Evolutionary conservation across 2,888 invertebrate species (phyloP).

Genomic region (Sphaerophoria rueppellii): DNA sequence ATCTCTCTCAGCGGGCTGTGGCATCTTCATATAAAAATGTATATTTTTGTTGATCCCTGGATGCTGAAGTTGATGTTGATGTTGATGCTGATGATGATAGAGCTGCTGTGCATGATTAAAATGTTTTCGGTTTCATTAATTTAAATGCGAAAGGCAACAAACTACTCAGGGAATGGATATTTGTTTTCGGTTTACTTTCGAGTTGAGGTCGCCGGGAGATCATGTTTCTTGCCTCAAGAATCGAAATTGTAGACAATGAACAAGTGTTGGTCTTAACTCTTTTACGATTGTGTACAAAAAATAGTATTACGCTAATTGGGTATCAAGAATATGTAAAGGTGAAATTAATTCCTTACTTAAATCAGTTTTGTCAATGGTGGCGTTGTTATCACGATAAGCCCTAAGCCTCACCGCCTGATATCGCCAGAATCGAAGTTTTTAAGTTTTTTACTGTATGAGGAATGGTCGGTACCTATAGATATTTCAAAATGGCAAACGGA

Average conservation of each 20-base stretch:
- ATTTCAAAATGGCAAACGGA: too few relatives aligned
- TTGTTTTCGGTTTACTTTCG: conserved; percentile 35
- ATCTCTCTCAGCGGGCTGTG: conserved; percentile 39
- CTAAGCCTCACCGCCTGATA: too few relatives aligned
- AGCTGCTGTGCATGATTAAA: conserved; percentile 75
- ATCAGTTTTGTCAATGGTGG: too few relatives aligned
- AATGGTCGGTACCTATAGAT: too few relatives aligned
- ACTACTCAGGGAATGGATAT: conserved; percentile 32
- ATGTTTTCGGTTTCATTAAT: conserved; percentile 76
- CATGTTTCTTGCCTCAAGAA: conserved; percentile 22
- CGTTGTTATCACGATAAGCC: too few relatives aligned
- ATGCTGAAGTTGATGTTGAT: conserved; percentile 47
- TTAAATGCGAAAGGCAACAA: conserved; percentile 75
- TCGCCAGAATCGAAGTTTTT: too few relatives aligned
- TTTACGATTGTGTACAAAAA: too few relatives aligned
- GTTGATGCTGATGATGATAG: conserved; percentile 69
- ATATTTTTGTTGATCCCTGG: conserved; percentile 25
- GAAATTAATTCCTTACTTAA: too few relatives aligned
- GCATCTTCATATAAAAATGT: conserved; percentile 67
- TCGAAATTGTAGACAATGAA: not conserved
- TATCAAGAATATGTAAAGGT: too few relatives aligned
- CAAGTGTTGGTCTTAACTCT: too few relatives aligned
- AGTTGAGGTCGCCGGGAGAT: conserved; percentile 28
- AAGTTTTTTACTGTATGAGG: too few relatives aligned
- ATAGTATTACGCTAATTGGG: too few relatives aligned